Conservation (phyloP, 2,797 vertebrate genomes). For the Cryptoblepharus egeriae region DNA sequence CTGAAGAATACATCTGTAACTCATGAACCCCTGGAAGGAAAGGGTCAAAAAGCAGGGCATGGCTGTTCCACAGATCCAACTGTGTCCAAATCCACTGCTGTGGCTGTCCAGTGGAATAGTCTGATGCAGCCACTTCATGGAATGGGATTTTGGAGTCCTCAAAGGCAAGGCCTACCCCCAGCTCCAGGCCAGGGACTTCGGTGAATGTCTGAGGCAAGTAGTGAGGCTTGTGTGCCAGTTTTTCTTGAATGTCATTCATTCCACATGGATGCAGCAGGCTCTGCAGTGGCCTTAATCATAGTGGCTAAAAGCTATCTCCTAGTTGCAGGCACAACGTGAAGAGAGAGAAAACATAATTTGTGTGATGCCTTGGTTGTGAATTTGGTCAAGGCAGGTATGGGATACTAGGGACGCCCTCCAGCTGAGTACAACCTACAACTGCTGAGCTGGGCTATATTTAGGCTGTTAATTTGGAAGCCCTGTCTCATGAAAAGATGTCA, state of each 20-base stretch:
- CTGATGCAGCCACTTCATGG: conserved; percentile 51
- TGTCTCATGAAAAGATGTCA: neutral
- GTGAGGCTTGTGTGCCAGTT: neutral
- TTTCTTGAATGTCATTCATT: neutral
- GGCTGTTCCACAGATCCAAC: too few species aligned
- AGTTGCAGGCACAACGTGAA: too few species aligned
- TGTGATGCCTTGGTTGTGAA: neutral
- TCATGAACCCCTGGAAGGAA: neutral
- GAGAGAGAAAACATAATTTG: neutral
- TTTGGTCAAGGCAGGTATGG: neutral
- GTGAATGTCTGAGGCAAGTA: too few species aligned
- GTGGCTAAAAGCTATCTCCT: neutral
- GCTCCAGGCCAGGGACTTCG: too few species aligned
- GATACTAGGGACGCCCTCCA: neutral
- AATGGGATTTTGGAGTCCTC: conserved; percentile 53
- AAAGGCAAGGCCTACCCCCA: neutral
- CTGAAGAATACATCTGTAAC: conserved; percentile 45
- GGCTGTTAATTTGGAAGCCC: too few species aligned
- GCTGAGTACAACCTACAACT: neutral
- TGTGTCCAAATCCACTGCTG: too few species aligned
- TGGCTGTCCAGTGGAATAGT: conserved; percentile 28
- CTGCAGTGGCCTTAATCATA: neutral
- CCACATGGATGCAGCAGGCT: too few species aligned
- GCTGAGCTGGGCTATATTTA: too few species aligned
- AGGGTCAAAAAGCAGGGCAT: neutral